These are phyloP conservation scores for Nebria ingens DNA, from an alignment of 1,140 invertebrate species.

Conservation along the genomic window DNA sequence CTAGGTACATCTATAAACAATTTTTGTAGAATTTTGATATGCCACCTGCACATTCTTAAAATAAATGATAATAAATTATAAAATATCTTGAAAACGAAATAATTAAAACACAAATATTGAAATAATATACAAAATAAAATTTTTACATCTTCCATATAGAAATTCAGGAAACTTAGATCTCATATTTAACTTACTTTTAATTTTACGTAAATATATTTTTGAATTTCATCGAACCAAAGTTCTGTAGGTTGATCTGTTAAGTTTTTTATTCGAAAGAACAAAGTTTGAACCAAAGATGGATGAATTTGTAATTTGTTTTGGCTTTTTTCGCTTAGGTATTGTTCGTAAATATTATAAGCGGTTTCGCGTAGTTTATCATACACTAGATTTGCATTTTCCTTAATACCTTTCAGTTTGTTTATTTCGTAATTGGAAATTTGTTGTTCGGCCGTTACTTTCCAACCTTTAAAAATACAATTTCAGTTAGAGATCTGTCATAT, in stretches of 20 bases:
- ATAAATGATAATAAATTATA: no score
- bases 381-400: slow-evolving; percentile 34
- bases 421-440: slow-evolving; percentile 54
- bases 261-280: slow-evolving; percentile 54
- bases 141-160: no score
- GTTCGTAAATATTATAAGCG: slow-evolving; percentile 69
- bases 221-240: slow-evolving; percentile 77
- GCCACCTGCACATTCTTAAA: no score
- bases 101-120: no score
- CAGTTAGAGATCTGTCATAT: no score
- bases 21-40: no score
- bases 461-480: slow-evolving; percentile 51
- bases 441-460: slow-evolving; percentile 66
- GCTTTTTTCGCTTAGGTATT: slow-evolving; percentile 70
- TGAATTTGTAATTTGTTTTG: slow-evolving; percentile 55
- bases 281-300: slow-evolving; percentile 49
- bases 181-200: slow-evolving; percentile 43
- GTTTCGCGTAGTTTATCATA: slow-evolving; percentile 60
- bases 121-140: no score
- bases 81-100: no score
- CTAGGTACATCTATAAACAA: no score
- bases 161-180: no score
- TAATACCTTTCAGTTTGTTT: slow-evolving; percentile 36
- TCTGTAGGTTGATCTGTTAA: slow-evolving; percentile 47
- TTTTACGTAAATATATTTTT: slow-evolving; percentile 58